Evolutionary conservation across 2,888 invertebrate genomes (phyloP), one percentile per base, ranked within the genome.

Genomic region (Lithosia quadra): DNA sequence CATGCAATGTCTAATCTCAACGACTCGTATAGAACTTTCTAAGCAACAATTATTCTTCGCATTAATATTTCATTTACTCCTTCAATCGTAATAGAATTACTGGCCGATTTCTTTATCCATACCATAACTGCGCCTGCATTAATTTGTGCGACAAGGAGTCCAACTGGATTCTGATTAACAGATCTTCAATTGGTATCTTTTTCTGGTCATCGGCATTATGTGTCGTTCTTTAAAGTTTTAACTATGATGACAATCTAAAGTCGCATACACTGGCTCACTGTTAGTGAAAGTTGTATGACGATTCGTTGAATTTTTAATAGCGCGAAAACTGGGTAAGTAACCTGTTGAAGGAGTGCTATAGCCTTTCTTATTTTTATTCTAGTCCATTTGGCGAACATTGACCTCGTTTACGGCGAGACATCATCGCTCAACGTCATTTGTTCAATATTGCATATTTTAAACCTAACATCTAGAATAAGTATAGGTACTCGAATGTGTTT

Each of bases 21-120:
- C 90, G 84, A 88, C 86, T 89, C 87, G 88, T 86, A 88, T 90
- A 86, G 89, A 93, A 95, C 95, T 95, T 95, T 95, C 95, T 94
- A 95, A 92, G 92, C 92, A 94, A 92, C 91, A 92, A 94, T 93
- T 94, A 93, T 90, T 90, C 91, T 92, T 92, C 90, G 88, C 94
- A 94, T 94, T 92, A 94, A 94, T 94, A 93, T 93, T 95, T 91
- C 88, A 93, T 94, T 91, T 89, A 85, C 86, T 90, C 86, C 87
- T 88, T 86, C 87, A 85, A 88, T 88, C 79, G 85, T 85, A 81
- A 87, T 88, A 84, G 82, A 85, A 88, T 88, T 83, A 85, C 74
- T 75, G 63, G 72, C 56, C 63, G 78, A 81, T 81, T 80, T 80
- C 78, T 77, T 78, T 79, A 79, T 76, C 73, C 74, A 82, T 79